These are phyloP conservation scores for Cyphomyrus discorhynchus DNA, from an alignment of 2,113 vertebrate genomes.

Conservation along the genomic window DNA sequence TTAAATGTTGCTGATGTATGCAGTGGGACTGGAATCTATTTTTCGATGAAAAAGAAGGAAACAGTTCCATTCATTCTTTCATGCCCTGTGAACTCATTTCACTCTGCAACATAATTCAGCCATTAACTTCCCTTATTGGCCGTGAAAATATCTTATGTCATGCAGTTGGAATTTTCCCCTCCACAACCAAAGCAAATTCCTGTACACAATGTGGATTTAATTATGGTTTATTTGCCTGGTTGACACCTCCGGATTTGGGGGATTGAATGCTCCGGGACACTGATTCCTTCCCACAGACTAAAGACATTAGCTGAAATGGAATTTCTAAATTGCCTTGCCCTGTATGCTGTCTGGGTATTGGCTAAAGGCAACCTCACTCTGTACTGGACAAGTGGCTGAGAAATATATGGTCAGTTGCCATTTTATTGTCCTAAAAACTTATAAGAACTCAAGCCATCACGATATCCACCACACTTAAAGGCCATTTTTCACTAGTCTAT, in stretches of 20 bases:
- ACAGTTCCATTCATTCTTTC: neutral
- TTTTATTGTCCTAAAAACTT: neutral
- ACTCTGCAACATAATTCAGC: neutral
- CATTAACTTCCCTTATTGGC: neutral
- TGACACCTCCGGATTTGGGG: neutral
- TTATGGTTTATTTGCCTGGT: neutral
- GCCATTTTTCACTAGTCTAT: neutral
- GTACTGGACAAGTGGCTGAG: neutral
- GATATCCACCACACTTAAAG: neutral
- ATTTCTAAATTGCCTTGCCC: neutral
- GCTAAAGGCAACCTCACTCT: neutral
- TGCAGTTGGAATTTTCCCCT: neutral
- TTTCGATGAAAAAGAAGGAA: neutral
- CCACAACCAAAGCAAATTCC: neutral
- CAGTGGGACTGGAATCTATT: neutral
- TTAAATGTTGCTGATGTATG: neutral
- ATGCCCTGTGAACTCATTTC: neutral
- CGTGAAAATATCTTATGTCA: neutral
- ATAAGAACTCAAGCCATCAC: neutral
- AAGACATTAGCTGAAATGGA: neutral
- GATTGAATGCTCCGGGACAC: neutral
- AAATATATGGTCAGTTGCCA: neutral
- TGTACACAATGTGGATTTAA: neutral
- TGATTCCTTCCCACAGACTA: neutral
- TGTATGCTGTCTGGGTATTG: neutral